phyloP scores from a whole-genome alignment of 2,113 vertebrate genomes.

The Esox niger region DNA sequence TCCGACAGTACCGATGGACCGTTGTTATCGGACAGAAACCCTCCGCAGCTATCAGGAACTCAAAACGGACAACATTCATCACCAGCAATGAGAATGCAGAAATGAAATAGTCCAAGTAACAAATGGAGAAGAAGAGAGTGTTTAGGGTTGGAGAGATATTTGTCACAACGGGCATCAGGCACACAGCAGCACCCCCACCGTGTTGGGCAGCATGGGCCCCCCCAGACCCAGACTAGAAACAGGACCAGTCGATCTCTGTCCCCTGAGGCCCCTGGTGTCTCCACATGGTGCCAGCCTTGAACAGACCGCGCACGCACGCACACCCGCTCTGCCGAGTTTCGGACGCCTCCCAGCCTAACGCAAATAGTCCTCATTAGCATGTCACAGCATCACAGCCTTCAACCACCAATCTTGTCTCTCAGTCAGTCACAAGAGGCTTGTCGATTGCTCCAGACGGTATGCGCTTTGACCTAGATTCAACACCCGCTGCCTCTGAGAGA shows the following conservation, averaged over 20 bases:
- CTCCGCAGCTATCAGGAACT: too few relatives aligned
- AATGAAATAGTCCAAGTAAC: too few relatives aligned
- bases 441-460: constrained; percentile 33
- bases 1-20: too few relatives aligned
- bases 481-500: constrained; percentile 3
- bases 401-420: neutral
- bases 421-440: constrained; percentile 25
- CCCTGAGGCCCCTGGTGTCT: constrained; percentile 13
- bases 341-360: neutral
- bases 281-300: constrained; percentile 11
- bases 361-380: too few relatives aligned
- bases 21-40: too few relatives aligned
- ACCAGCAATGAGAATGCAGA: too few relatives aligned
- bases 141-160: neutral
- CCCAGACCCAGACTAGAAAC: constrained; percentile 4
- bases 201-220: too few relatives aligned
- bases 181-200: neutral
- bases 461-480: constrained; percentile 63
- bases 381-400: too few relatives aligned
- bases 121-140: neutral
- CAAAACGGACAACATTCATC: too few relatives aligned
- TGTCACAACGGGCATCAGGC: neutral
- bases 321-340: neutral
- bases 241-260: constrained; percentile 16
- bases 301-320: constrained; percentile 14